phyloP scores from a whole-genome alignment of 1,140 invertebrate species.

The Drosophila kanapiae region DNA sequence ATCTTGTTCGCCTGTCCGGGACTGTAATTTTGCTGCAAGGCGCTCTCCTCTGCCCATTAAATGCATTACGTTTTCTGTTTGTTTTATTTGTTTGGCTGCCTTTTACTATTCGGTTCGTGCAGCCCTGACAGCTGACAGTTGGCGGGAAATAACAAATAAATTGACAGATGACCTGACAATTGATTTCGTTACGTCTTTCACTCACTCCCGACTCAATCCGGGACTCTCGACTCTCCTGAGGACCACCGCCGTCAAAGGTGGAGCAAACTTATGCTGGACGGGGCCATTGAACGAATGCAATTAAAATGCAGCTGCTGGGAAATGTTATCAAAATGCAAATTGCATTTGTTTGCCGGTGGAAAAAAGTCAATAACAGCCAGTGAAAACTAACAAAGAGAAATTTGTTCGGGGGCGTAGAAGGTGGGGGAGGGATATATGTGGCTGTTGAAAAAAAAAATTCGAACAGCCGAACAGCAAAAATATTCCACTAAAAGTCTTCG shows the following conservation, averaged over 20 bases:
- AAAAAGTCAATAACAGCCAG: conserved; percentile 70
- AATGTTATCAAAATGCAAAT: conserved; percentile 79
- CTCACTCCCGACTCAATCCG: conserved; percentile 16
- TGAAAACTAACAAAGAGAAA: conserved; percentile 38
- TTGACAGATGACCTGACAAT: conserved; percentile 84
- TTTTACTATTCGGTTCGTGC: conserved; percentile 38
- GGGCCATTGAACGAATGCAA: conserved; percentile 56
- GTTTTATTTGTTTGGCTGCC: conserved; percentile 67
- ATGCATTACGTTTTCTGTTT: conserved; percentile 76
- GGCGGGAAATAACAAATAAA: conserved; percentile 79
- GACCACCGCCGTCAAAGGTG: conserved; percentile 14
- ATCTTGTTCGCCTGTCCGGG: conserved; percentile 42
- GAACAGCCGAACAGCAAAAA: conserved; percentile 42
- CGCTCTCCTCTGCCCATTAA: conserved; percentile 69
- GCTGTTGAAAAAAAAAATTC: conserved; percentile 10
- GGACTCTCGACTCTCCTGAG: not conserved
- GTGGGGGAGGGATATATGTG: not conserved
- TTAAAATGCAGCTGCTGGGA: conserved; percentile 80
- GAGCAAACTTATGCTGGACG: conserved; percentile 34
- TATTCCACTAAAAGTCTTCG: conserved; percentile 43
- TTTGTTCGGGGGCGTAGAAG: not conserved
- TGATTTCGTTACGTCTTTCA: conserved; percentile 68
- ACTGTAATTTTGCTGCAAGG: conserved; percentile 74
- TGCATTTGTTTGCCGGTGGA: conserved; percentile 54
- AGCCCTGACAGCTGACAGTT: conserved; percentile 69